Evolutionary conservation across 92 coral and sea anemone genomes (phyloP), one percentile per base, ranked within the genome.

Genomic region (Montipora capitata): DNA sequence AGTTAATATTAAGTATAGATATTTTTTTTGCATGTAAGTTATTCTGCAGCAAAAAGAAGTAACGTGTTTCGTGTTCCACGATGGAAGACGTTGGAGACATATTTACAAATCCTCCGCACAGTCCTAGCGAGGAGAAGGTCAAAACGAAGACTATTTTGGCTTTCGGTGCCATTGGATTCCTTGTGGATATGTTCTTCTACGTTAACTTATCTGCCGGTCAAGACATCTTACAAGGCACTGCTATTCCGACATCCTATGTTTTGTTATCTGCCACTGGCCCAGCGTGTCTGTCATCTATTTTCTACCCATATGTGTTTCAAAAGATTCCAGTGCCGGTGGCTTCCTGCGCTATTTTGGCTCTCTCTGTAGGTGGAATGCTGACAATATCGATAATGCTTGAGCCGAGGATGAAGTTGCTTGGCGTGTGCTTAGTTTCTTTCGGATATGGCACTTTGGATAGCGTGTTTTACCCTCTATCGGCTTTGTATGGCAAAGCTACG

Each of bases 151-250:
- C 51, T 9, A 41, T 69, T 40, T 42, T 39, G 17, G 74, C 75
- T 70, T 70, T 70, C 42, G 75, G 17, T 40, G 12, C 15, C 16
- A 40, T 77, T 15, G 81, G 81, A 35, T 77, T 77, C 15, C 52
- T 77, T 43, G 69, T 17, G 9, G 81, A 77, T 59, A 56, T 56
- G 51, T 77, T 77, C 67, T 39, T 77, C 56, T 9, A 0, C 54
- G 16, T n/a, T n/a, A 39, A 0, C 13, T 4, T 57, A 35, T 54
- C 68, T 77, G 68, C 81, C 41, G 16, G 20, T 39, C 81, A 77
- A 42, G 81, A 77, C 54, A 77, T 77, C 51, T 77, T 77, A n/a
- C 52, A 77, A 77, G 81, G 52, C 48, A 77, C 81, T 16, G 45
- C 2, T 20, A 77, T 77, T 40, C 81, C 81, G 0, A 77, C 81